Evolutionary conservation across 2,113 vertebrate species (phyloP), one percentile per base, ranked within the genome.

Genomic region (Aythya baeri): DNA sequence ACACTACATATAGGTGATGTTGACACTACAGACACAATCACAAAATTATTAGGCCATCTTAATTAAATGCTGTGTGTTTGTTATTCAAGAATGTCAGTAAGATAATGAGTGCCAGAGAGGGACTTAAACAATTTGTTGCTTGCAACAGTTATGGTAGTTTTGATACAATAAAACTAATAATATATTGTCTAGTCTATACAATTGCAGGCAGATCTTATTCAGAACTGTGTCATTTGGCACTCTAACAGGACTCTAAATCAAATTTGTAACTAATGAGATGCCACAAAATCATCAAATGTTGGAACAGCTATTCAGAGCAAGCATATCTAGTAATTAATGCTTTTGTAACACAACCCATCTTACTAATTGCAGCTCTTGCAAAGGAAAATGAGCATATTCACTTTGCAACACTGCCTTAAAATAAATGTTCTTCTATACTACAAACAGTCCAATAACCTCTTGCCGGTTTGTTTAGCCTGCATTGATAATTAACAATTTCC

Each of bases 301-400:
- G 87, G 54, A 94, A 76, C n/a, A 94, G 93, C 86, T 86, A 95
- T 94, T 95, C 86, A 91, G 62, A 92, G 70, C 57, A 94, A 96
- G 95, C 46, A 89, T 77, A 93, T 85, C 87, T 55, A 92, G 93
- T 94, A 97, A 97, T 97, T 96, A 97, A 97, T 94, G 89, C 71
- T 91, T 96, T 95, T 86, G 89, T 97, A 87, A 86, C 79, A 96
- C 82, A 94, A 91, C 74, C 66, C 89, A 87, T 97, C 94, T 93
- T 77, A 46, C 55, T 97, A 97, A 97, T 97, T 94, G 77, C 85
- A 85, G 89, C 57, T 91, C 74, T 94, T 71, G 68, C 54, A 81
- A 88, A 94, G 66, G 71, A 94, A 96, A 94, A 94, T 7, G 38
- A 90, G 15, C 15, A 65, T 44, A 92, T 84, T 91, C 73, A 77